phyloP scores from a whole-genome alignment of 2,888 invertebrate species.

The Microctonus aethiopoides region DNA sequence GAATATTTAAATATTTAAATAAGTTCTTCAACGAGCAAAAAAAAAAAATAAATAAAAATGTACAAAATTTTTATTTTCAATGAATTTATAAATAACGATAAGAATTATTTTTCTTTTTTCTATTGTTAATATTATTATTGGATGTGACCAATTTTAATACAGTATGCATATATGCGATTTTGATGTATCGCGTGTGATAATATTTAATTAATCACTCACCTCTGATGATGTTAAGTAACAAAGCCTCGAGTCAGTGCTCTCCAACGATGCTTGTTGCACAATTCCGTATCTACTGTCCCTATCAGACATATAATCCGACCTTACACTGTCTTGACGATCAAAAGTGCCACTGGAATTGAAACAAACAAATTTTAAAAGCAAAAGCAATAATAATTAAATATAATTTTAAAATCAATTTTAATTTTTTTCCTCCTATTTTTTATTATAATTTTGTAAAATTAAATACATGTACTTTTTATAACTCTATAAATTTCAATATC shows the following conservation, averaged over 20 bases:
- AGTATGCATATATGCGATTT: background rate
- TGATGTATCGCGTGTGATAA: background rate
- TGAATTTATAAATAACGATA: no score
- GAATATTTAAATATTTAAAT: no score
- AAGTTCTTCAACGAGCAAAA: no score
- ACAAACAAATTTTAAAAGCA: conserved; percentile 4
- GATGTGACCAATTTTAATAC: no score
- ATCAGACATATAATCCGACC: conserved; percentile 91
- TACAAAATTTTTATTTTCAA: no score
- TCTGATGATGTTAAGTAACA: conserved; percentile 96
- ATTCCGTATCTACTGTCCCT: conserved; percentile 86
- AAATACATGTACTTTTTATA: background rate
- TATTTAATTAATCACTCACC: conserved; percentile 75
- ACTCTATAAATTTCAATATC: background rate
- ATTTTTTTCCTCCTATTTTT: background rate
- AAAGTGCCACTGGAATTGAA: conserved; percentile 78
- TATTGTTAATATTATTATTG: no score
- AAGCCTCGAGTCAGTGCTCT: conserved; percentile 92
- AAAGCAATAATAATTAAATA: no score
- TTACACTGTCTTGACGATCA: conserved; percentile 88
- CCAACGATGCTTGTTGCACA: conserved; percentile 92
- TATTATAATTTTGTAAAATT: background rate
- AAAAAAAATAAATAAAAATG: no score
- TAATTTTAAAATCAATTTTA: no score
- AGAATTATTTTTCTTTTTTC: no score